Evolutionary conservation across 2,888 invertebrate species (phyloP).

Genomic region (Stenotaenia linearis): DNA sequence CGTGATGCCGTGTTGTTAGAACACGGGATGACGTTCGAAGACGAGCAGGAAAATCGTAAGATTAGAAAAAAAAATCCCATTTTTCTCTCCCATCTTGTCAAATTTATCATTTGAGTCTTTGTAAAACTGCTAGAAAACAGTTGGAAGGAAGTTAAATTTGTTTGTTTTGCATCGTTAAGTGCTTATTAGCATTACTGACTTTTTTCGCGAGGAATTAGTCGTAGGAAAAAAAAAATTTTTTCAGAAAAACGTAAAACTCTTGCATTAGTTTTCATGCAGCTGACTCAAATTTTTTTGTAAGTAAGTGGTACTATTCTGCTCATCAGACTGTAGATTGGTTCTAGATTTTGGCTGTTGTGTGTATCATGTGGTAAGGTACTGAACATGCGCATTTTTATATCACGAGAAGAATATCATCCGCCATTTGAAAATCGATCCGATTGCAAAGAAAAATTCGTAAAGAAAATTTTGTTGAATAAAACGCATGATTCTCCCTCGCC

Average conservation of each 20-base stretch:
- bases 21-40: not conserved
- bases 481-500: not conserved
- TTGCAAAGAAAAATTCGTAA: not conserved
- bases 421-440: too few relatives aligned
- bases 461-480: not conserved
- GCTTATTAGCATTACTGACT: too few relatives aligned
- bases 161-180: not conserved
- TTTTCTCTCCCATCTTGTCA: not conserved
- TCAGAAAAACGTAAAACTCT: not conserved
- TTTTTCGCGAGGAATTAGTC: too few relatives aligned
- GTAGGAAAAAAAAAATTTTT: not conserved
- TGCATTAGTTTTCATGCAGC: not conserved
- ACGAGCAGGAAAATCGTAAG: not conserved
- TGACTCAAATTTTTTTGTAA: not conserved
- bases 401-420: not conserved
- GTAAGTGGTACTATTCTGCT: not conserved
- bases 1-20: too few relatives aligned
- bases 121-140: not conserved
- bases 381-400: not conserved
- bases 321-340: constrained; percentile 5
- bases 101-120: not conserved
- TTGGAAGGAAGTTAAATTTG: not conserved
- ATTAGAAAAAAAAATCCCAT: not conserved
- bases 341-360: not conserved
- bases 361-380: constrained; percentile 4